Evolutionary conservation across 2,113 vertebrate species (phyloP).

Genomic region (Myotis yumanensis): DNA sequence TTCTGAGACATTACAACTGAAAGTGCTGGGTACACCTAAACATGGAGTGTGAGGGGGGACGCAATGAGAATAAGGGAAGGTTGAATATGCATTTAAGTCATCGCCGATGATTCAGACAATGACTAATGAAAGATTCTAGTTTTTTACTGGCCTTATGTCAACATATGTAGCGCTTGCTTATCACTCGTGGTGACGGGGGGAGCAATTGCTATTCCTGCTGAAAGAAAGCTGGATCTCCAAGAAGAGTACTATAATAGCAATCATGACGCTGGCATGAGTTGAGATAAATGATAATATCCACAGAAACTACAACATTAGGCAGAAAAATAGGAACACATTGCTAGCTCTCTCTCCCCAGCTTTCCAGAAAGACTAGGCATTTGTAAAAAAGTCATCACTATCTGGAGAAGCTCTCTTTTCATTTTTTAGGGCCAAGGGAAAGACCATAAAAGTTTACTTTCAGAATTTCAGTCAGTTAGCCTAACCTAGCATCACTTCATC

Average conservation of each 20-base stretch:
- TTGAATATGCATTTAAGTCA: slow-evolving; percentile 12
- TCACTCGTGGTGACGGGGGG: background rate
- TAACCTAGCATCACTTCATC: background rate
- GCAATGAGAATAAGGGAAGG: background rate
- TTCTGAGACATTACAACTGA: background rate
- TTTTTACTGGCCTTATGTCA: background rate
- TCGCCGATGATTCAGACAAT: slow-evolving; percentile 18
- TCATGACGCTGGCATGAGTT: background rate
- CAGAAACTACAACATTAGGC: background rate
- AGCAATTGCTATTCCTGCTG: background rate
- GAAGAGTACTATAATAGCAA: background rate
- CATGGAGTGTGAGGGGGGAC: background rate
- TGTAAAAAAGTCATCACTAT: background rate
- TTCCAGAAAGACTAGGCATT: slow-evolving; percentile 35
- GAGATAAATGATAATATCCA: background rate
- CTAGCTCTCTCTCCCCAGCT: background rate
- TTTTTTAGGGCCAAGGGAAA: background rate
- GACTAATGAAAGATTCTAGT: background rate
- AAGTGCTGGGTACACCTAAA: background rate
- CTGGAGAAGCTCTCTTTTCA: background rate
- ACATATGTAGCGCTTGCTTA: background rate
- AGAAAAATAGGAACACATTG: slow-evolving; percentile 1
- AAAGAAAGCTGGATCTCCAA: slow-evolving; percentile 22
- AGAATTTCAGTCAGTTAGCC: background rate
- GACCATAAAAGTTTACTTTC: background rate